Evolutionary conservation across 2,113 vertebrate species (phyloP), one percentile per base, ranked within the genome.

Genomic region (Megaceryle torquata): DNA sequence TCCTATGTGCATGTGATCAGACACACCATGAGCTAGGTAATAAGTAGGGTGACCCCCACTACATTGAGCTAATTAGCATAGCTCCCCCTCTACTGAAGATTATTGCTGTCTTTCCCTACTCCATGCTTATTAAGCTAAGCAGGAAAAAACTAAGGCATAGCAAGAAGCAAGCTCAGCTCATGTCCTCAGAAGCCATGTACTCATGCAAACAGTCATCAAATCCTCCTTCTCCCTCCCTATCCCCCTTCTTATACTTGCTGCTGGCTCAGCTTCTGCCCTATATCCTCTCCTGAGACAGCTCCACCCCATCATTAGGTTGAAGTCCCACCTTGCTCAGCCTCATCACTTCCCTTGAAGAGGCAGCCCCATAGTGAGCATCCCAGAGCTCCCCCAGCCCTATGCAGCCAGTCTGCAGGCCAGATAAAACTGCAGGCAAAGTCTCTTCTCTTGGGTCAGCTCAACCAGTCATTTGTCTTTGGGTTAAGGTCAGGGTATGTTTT

Each of bases 1-100:
- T 81, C 48, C 46, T 16, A 16, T 1, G 0, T 3, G 28, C 69
- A 43, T 46, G 14, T 33, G 17, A 56, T 50, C 31, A 69, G 69
- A 35, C 20, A 20, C 54, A 16, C 13, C 61, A 37, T 0, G 0
- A 54, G 25, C 31, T 48, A 21, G 24, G n/a, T 39, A 41, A 33
- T 26, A 41, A 74, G 24, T 4, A 53, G 24, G 33, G 25, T 48
- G 44, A 61, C 19, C 25, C 16, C 14, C 11, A 15, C n/a, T 22
- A 11, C 8, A 16, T 29, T 3, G 0, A 25, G 21, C 6, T 82
- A 63, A 63, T 56, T 29, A 80, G 33, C 2, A 0, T 16, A 39
- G 33, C 16, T 39, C 64, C 33, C 11, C 43, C 50, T 46, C 37
- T 64, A 87, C 44, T 6, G 6, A 70, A 53, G 50, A 18, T 39